These are phyloP conservation scores for Hylaea fasciaria DNA, from an alignment of 2,888 invertebrate species.

Conservation along the genomic window DNA sequence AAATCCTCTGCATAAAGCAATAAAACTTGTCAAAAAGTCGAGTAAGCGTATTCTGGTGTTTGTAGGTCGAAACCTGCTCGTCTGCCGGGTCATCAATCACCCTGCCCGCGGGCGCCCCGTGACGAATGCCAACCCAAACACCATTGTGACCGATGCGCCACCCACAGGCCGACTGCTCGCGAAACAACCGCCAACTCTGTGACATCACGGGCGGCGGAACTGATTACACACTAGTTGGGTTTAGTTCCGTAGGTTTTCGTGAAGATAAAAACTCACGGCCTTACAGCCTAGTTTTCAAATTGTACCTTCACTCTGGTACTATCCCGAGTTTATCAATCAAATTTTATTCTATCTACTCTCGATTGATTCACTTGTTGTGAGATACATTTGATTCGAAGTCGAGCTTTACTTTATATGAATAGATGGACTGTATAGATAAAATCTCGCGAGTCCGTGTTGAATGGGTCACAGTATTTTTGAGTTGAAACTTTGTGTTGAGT, in stretches of 20 bases:
- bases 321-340: too few species aligned
- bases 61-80: conserved; percentile 35
- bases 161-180: conserved; percentile 64
- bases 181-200: conserved; percentile 50
- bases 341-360: too few species aligned
- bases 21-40: conserved; percentile 17
- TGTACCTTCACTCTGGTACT: too few species aligned
- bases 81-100: conserved; percentile 73
- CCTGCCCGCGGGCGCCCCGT: conserved; percentile 66
- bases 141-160: conserved; percentile 74
- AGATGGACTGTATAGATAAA: too few species aligned
- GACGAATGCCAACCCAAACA: conserved; percentile 83
- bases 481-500: too few species aligned
- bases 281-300: too few species aligned
- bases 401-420: too few species aligned
- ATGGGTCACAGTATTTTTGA: too few species aligned
- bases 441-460: too few species aligned
- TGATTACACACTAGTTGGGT: conserved; percentile 12
- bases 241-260: conserved; percentile 19
- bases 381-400: too few species aligned
- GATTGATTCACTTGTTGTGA: too few species aligned
- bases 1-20: neutral
- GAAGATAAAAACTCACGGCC: too few species aligned
- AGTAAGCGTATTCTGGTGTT: conserved; percentile 27
- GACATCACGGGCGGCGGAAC: conserved; percentile 26